Conservation (phyloP, 2,113 vertebrate species). For the Accipiter cooperii region DNA sequence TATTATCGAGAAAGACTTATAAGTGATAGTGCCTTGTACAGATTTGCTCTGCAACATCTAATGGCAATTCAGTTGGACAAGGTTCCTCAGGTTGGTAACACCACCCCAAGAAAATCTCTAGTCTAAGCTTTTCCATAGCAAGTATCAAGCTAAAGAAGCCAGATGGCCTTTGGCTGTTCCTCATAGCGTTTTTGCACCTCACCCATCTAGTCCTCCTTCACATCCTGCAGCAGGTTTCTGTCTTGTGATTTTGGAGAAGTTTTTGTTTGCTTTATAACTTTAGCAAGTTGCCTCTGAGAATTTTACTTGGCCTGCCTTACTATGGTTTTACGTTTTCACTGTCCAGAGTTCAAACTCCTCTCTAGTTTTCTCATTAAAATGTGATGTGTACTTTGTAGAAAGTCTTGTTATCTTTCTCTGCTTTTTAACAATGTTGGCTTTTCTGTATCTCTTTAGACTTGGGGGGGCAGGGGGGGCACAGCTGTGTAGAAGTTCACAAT, state of each 20-base stretch:
- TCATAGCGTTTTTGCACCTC: background rate
- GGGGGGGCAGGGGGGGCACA: background rate
- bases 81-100: background rate
- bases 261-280: background rate
- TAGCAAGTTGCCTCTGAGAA: background rate
- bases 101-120: background rate
- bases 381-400: fast-evolving
- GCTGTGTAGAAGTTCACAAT: background rate
- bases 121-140: background rate
- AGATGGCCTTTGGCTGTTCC: background rate
- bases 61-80: background rate
- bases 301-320: background rate
- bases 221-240: background rate
- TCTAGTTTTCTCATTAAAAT: background rate
- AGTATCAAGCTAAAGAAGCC: background rate
- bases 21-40: background rate
- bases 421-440: background rate
- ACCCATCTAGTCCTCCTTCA: background rate
- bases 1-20: background rate
- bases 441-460: background rate
- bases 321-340: background rate
- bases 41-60: background rate
- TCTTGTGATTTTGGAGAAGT: background rate
- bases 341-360: background rate
- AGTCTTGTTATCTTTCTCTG: background rate